Conservation (phyloP, 2,888 invertebrate species). For the Listrodromus nycthemerus region DNA sequence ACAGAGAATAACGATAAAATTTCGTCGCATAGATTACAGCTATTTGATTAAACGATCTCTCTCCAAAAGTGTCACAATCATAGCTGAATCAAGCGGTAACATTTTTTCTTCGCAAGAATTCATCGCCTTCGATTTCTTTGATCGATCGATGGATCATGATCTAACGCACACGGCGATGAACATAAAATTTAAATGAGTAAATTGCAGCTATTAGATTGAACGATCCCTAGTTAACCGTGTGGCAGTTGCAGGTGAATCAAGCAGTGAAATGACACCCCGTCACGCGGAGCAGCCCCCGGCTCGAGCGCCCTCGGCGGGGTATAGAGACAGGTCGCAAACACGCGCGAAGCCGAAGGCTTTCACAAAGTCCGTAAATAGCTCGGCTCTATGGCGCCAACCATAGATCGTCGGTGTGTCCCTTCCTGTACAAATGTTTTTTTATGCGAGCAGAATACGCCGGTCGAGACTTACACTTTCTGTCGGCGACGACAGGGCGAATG, state of each 20-base stretch:
- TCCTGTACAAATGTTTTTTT: constrained; percentile 44
- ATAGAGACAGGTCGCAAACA: constrained; percentile 57
- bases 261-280: constrained; percentile 42
- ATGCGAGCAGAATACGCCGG: constrained; percentile 18
- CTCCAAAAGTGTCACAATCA: constrained; percentile 20
- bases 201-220: constrained; percentile 26
- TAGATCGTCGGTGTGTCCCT: constrained; percentile 45
- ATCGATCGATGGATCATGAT: neutral
- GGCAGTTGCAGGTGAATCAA: constrained; percentile 32
- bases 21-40: constrained; percentile 4
- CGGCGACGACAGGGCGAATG: constrained; percentile 31
- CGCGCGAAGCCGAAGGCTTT: constrained; percentile 31
- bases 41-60: constrained; percentile 23
- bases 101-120: neutral
- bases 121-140: neutral
- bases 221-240: constrained; percentile 29
- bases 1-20: constrained; percentile 19
- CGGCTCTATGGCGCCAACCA: constrained; percentile 51
- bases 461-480: constrained; percentile 26
- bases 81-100: constrained; percentile 19
- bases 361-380: constrained; percentile 55
- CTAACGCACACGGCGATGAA: constrained; percentile 2
- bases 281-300: constrained; percentile 22
- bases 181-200: constrained; percentile 21
- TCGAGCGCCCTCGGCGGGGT: constrained; percentile 20